Evolutionary conservation across 2,888 invertebrate genomes (phyloP), one percentile per base, ranked within the genome.

Genomic region (Sinelater perroti): DNA sequence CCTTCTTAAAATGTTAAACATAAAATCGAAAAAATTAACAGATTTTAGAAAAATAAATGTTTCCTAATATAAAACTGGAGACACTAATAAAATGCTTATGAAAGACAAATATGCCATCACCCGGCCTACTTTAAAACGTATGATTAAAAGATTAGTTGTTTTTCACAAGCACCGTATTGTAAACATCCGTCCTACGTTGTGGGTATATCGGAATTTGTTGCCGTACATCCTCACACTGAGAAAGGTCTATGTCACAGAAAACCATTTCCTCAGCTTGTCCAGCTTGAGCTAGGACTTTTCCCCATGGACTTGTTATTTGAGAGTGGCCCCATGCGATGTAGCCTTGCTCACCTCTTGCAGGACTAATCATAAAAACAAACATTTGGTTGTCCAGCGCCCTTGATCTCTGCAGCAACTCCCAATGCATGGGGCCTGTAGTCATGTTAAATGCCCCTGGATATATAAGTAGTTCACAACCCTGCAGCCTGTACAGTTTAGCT

Each of bases 401-500:
- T 0, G 87, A 85, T 36, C 91, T 83, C 56, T 87, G 89, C 11
- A 97, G 80, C 2, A 95, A 76, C 72, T 95, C 91, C 95, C 96
- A 98, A 78, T 97, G 97, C 51, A 88, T 80, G 0, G 96, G 95
- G 0, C 97, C 97, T 0, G 97, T 97, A 1, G 93, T 95, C 91
- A 93, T 92, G 78, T 95, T 97, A 78, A 97, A 97, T 1, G 97
- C 96, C 17, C 90, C 96, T 0, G 97, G 97, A 80, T 95, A 97
- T 16, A 97, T 80, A 18, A 97, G 78, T 68, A 97, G 76, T 50
- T 93, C 85, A 70, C 96, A 96, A 0, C 91, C 94, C 88, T 70
- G 51, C 28, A 73, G 56, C 2, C 89, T 81, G 78, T 91, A 89
- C 3, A 90, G 68, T 56, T 87, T 85, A 0, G 94, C 91, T 83